Percentiles rank a stretch among this genome's conserved stretches.
These are phyloP conservation scores for Chironomus striatipennis DNA, from an alignment of 1,140 invertebrate genomes.

Conservation along the genomic window DNA sequence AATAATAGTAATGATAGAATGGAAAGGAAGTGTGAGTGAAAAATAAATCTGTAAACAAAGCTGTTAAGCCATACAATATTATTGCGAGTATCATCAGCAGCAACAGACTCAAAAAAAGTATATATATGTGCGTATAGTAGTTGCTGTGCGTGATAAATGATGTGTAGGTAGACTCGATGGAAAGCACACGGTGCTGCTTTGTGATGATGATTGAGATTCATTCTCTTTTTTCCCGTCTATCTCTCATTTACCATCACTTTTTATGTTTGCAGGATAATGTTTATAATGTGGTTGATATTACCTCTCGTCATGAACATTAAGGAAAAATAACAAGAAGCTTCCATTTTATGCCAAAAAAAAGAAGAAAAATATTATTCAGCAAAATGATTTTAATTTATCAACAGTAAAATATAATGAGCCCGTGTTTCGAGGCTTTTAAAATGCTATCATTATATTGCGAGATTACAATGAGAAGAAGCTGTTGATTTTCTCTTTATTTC, in stretches of 20 bases:
- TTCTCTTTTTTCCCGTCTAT: background rate
- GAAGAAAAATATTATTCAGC: no score
- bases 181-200: background rate
- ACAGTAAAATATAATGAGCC: no score
- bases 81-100: background rate
- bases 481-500: no score
- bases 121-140: no score
- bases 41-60: conserved; percentile 8
- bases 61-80: background rate
- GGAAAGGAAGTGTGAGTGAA: background rate
- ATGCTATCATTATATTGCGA: no score
- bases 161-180: background rate
- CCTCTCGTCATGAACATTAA: conserved; percentile 1
- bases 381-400: no score
- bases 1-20: background rate
- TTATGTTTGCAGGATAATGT: background rate
- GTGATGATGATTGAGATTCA: background rate
- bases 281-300: conserved; percentile 8
- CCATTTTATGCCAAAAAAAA: no score
- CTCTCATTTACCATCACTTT: background rate
- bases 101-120: background rate
- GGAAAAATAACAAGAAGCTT: background rate
- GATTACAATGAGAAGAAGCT: no score
- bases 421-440: no score
- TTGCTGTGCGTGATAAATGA: background rate